A percentile compares a stretch with the other conserved stretches of the same genome.
phyloP scores from a whole-genome alignment of 2,797 vertebrate species.

The Amphiprion clarkii region DNA sequence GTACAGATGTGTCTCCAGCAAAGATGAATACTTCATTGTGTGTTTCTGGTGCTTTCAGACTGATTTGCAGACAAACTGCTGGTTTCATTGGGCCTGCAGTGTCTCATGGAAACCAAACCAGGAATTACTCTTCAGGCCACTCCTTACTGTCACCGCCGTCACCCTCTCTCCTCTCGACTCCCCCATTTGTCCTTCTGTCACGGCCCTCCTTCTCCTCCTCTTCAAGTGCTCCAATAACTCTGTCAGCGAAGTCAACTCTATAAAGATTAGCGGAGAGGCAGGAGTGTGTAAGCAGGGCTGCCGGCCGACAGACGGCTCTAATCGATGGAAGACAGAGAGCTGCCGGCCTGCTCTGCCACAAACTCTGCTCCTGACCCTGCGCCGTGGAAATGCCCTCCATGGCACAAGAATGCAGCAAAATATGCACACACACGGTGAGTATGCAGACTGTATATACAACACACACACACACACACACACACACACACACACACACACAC shows the following conservation, averaged over 20 bases:
- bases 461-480: constrained; percentile 47
- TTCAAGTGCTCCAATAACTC: constrained; percentile 75
- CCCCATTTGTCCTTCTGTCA: constrained; percentile 63
- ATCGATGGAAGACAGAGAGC: constrained; percentile 76
- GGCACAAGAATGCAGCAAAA: constrained; percentile 53
- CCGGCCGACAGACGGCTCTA: constrained; percentile 74
- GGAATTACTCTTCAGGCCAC: constrained; percentile 34
- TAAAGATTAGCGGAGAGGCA: constrained; percentile 81
- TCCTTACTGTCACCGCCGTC: constrained; percentile 47
- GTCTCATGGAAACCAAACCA: constrained; percentile 25
- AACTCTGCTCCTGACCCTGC: constrained; percentile 52
- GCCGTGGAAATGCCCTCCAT: constrained; percentile 62
- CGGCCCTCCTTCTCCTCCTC: constrained; percentile 55
- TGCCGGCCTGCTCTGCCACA: constrained; percentile 47
- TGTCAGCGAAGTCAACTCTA: constrained; percentile 79
- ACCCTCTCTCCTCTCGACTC: constrained; percentile 39
- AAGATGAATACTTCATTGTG: constrained; percentile 8
- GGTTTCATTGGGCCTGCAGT: constrained; percentile 10
- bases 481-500: constrained; percentile 5
- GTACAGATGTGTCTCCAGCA: not conserved
- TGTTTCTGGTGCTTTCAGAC: constrained; percentile 5
- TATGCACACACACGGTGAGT: constrained; percentile 17
- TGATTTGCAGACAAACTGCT: constrained; percentile 19
- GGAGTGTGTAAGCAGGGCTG: constrained; percentile 74
- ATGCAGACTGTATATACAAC: constrained; percentile 39